Evolutionary conservation across 1,140 invertebrate genomes (phyloP).

Genomic region (Drosophila baimaii): DNA sequence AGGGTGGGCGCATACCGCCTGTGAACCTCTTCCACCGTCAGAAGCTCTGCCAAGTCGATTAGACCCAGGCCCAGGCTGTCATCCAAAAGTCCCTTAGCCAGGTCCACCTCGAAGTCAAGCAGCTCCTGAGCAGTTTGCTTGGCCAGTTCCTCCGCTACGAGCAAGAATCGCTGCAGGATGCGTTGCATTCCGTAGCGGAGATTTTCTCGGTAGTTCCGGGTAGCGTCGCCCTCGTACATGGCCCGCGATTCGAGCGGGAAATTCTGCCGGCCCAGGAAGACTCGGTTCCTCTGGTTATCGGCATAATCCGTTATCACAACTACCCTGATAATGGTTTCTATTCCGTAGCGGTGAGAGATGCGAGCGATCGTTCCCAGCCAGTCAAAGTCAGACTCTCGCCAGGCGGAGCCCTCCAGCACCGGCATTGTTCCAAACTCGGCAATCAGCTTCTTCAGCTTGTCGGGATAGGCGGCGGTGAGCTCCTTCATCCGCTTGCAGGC

Average conservation of each 20-base stretch:
- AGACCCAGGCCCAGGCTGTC: slow-evolving; percentile 38
- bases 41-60: slow-evolving; percentile 19
- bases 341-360: slow-evolving; percentile 41
- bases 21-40: slow-evolving; percentile 55
- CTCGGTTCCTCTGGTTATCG: slow-evolving; percentile 27
- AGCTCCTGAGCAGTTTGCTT: neutral
- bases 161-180: slow-evolving; percentile 40
- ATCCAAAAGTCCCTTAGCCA: slow-evolving; percentile 36
- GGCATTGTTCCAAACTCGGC: slow-evolving; percentile 53
- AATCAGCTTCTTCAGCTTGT: slow-evolving; percentile 33
- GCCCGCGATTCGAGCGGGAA: neutral
- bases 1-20: slow-evolving; percentile 40
- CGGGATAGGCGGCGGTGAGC: no score
- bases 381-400: slow-evolving; percentile 48
- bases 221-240: slow-evolving; percentile 65
- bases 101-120: neutral
- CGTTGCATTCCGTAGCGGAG: slow-evolving; percentile 31
- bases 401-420: slow-evolving; percentile 29
- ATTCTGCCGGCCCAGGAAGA: neutral
- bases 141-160: slow-evolving; percentile 9
- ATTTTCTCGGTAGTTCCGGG: slow-evolving; percentile 33
- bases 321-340: slow-evolving; percentile 40
- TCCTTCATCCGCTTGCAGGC: slow-evolving; percentile 29
- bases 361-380: slow-evolving; percentile 38
- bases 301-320: slow-evolving; percentile 61